Conservation (phyloP, 2,113 vertebrate genomes). For the Cinclus cinclus region DNA sequence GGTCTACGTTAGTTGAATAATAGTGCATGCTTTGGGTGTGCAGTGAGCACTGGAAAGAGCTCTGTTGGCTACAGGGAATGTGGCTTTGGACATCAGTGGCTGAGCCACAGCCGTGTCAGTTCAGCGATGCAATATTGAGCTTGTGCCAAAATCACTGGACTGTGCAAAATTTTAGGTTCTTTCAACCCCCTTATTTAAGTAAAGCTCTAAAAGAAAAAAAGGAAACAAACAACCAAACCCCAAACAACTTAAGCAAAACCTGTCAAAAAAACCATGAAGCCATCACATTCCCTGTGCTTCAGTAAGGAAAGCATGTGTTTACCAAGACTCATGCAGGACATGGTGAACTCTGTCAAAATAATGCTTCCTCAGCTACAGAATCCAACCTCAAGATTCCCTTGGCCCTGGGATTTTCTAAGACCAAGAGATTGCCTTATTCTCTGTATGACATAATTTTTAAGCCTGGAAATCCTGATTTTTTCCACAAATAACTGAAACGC, state of each 20-base stretch:
- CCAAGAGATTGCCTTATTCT: not conserved
- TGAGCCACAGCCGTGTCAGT: not conserved
- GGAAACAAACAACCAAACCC: not conserved
- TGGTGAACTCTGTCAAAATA: not conserved
- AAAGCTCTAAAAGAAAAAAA: not conserved
- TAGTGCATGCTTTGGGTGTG: slow-evolving; percentile 3
- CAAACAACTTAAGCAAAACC: not conserved
- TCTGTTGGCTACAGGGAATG: not conserved
- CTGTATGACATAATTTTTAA: not conserved
- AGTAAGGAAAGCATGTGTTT: not conserved
- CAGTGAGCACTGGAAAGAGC: slow-evolving; percentile 9
- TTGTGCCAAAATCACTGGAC: not conserved
- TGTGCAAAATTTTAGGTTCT: not conserved
- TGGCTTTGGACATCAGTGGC: not conserved
- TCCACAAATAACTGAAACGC: not conserved
- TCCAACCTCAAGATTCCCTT: not conserved
- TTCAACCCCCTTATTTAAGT: not conserved
- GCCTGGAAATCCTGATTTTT: not conserved
- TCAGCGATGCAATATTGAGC: not conserved
- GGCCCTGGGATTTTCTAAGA: not conserved
- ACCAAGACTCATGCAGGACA: not conserved
- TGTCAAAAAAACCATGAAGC: not conserved
- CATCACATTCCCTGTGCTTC: not conserved
- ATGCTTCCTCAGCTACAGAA: not conserved
- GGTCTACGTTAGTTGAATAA: slow-evolving; percentile 4